Evolutionary conservation across 2,888 invertebrate genomes (phyloP), one percentile per base, ranked within the genome.

Genomic region (Nemotelus pantherinus): DNA sequence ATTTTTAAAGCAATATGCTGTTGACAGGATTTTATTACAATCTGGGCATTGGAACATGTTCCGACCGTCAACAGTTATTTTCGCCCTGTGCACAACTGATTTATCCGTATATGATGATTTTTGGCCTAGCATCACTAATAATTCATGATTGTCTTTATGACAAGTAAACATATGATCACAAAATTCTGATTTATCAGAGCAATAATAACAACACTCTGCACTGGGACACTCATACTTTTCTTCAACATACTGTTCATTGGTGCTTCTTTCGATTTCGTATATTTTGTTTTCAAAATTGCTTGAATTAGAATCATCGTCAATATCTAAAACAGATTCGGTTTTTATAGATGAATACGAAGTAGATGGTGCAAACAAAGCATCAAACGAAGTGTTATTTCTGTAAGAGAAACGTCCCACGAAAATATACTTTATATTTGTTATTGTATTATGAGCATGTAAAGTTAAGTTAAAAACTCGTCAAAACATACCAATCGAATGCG

Each of bases 21-120:
- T 90, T 81, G 90, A 89, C 44, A 92, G 85, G 79, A 88, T 89
- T 83, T 90, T 91, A 0, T 89, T 89, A 83, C 92, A 92, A 25
- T 88, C 85, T 60, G 85, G 86, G 82, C 92, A 92, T 65, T 88
- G 88, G 83, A 90, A 92, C 81, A 88, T 89, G 6, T 88, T 84
- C 79, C 89, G 89, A 0, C 90, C 91, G 81, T 90, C 88, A 0
- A 88, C 85, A 48, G 87, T 85, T 68, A 83, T 82, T 72, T 80
- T 82, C 0, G 85, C 85, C 7, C 82, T 81, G 41, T 81, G 81
- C 1, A 88, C 84, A 25, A 88, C 83, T 68, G 88, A 89, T 70
- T n/a, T 64, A 45, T 76, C 76, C 5, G 44, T 43, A 48, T 58
- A 50, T 5, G 41, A 58, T 3, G 45, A n/a, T 9, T 57, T 55